Percentiles rank a stretch among this genome's conserved stretches.
These are phyloP conservation scores for Arion vulgaris DNA, from an alignment of 1,140 invertebrate genomes.

Conservation along the genomic window DNA sequence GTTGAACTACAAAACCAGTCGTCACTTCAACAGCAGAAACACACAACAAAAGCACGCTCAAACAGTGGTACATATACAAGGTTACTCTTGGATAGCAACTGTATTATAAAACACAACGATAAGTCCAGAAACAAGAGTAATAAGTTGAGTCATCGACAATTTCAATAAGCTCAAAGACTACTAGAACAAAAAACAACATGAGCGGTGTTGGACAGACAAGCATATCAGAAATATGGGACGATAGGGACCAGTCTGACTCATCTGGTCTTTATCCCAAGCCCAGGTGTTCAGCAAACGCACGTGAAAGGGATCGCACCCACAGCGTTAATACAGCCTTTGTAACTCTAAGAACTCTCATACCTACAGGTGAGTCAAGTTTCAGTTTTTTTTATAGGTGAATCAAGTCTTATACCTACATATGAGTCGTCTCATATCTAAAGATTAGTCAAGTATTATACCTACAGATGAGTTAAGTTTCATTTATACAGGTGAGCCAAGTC, in stretches of 20 bases:
- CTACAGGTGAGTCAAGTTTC: constrained; percentile 75
- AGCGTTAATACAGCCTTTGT: constrained; percentile 94
- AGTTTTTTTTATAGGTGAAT: no score
- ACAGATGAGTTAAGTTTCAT: no score
- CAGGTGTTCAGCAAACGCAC: constrained; percentile 69
- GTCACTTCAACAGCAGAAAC: background rate
- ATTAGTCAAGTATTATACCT: no score
- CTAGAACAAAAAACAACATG: background rate
- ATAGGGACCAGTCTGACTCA: background rate
- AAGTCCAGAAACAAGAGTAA: background rate
- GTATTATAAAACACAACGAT: background rate
- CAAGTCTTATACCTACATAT: no score
- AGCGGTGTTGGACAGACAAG: background rate
- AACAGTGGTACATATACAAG: background rate
- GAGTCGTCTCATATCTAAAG: no score
- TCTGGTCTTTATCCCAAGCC: constrained; percentile 33
- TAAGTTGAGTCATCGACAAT: background rate
- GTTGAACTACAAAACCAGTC: background rate
- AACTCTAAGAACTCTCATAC: constrained; percentile 86
- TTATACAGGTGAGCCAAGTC: no score
- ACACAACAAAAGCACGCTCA: background rate
- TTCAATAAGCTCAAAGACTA: background rate
- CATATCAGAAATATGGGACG: background rate
- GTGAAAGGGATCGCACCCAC: constrained; percentile 75
- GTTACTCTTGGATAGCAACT: background rate